A percentile compares a stretch with the other conserved stretches of the same genome.
Evolutionary conservation across 2,888 invertebrate species (phyloP).

Genomic region (Drosophila monieri): DNA sequence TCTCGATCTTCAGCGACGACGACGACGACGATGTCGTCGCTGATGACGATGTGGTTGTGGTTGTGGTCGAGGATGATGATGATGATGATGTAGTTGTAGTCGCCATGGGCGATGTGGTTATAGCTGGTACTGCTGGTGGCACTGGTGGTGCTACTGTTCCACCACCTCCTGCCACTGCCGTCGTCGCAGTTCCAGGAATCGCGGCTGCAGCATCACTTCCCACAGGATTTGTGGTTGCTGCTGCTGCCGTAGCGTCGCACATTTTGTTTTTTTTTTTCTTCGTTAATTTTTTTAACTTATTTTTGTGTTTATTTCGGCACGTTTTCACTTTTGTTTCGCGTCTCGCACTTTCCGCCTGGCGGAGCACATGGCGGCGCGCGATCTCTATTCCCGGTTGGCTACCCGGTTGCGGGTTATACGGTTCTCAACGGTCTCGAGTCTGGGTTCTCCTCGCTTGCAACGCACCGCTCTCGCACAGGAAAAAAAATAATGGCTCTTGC

Average conservation of each 20-base stretch:
- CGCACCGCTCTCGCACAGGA: constrained; percentile 2
- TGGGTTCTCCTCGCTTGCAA: constrained; percentile 3
- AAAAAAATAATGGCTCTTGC: not conserved
- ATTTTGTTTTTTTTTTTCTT: constrained; percentile 53
- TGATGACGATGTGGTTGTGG: constrained; percentile 11
- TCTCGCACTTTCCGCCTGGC: constrained; percentile 8
- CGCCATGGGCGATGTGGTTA: constrained; percentile 38
- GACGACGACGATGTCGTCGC: constrained; percentile 13
- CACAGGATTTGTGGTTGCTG: constrained; percentile 11
- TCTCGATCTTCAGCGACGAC: constrained; percentile 41
- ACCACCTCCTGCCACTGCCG: too few relatives aligned
- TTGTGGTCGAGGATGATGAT: constrained; percentile 13
- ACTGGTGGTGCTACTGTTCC: too few relatives aligned
- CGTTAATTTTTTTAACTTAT: constrained; percentile 34
- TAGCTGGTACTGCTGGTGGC: not conserved
- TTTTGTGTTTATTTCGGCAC: constrained; percentile 61
- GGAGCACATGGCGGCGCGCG: not conserved
- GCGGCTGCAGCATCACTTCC: not conserved
- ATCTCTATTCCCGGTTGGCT: not conserved
- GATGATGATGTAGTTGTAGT: constrained; percentile 27
- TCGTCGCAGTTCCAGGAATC: not conserved
- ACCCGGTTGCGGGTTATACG: not conserved
- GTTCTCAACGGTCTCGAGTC: not conserved
- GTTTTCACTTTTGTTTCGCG: constrained; percentile 75
- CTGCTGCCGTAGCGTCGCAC: constrained; percentile 59